phyloP scores from a whole-genome alignment of 2,113 vertebrate species.

The Zapus hudsonius region DNA sequence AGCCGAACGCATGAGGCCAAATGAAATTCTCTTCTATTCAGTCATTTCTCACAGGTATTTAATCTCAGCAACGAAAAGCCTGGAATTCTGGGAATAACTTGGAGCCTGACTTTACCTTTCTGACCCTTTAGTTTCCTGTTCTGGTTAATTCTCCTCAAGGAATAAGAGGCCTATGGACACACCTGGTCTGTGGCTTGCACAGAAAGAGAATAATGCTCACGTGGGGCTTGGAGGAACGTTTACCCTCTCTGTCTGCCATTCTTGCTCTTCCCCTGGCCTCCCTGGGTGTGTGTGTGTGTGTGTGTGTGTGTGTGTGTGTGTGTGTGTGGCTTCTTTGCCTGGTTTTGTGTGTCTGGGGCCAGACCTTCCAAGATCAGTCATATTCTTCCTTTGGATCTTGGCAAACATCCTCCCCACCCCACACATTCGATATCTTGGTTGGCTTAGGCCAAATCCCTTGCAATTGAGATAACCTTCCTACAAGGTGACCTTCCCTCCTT shows the following conservation, averaged over 20 bases:
- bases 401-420: not conserved
- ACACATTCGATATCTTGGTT: not conserved
- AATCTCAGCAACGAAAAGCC: too few species aligned
- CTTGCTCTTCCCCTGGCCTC: not conserved
- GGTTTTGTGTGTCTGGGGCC: fast-evolving
- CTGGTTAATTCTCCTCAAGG: not conserved
- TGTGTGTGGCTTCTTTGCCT: not conserved
- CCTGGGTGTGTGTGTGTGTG: not conserved
- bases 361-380: not conserved
- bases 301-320: not conserved
- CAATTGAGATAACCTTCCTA: conserved; percentile 28
- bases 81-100: too few species aligned
- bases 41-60: too few species aligned
- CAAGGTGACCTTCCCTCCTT: not conserved
- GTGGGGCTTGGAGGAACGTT: not conserved
- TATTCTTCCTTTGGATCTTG: not conserved
- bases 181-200: not conserved
- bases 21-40: too few species aligned
- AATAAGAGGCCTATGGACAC: not conserved
- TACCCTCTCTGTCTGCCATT: not conserved
- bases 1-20: too few species aligned
- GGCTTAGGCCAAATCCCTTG: not conserved
- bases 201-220: not conserved
- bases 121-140: too few species aligned
- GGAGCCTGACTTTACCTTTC: too few species aligned